A percentile compares a stretch with the other conserved stretches of the same genome.
These are phyloP conservation scores for Styela plicata DNA, from an alignment of 23 tunicate genomes.

Conservation along the genomic window DNA sequence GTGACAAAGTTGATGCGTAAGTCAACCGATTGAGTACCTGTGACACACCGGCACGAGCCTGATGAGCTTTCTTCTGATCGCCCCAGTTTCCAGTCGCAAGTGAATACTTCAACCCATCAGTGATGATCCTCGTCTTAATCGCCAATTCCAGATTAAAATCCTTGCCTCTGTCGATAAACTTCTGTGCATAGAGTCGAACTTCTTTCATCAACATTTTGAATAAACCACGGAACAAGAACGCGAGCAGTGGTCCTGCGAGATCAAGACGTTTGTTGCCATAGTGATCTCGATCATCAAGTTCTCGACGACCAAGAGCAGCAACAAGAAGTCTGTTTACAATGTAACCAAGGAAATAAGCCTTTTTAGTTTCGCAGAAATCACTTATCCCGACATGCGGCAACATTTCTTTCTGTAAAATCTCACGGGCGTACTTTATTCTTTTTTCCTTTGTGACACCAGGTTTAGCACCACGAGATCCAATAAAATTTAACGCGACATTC, in stretches of 20 bases:
- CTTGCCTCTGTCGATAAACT: slow-evolving; percentile 95
- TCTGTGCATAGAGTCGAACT: slow-evolving; percentile 97
- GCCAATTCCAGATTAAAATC: slow-evolving; percentile 89
- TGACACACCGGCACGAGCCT: slow-evolving; percentile 98
- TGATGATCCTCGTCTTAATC: slow-evolving; percentile 89
- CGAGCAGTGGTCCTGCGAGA: slow-evolving; percentile 97
- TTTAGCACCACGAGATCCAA: slow-evolving; percentile 97
- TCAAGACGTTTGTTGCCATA: slow-evolving; percentile 98
- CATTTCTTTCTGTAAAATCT: slow-evolving; percentile 97
- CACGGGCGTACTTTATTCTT: slow-evolving; percentile 93
- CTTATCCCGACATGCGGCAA: slow-evolving; percentile 99
- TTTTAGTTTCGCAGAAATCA: slow-evolving; percentile 99
- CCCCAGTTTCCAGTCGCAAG: slow-evolving; percentile 99
- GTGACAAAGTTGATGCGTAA: slow-evolving; percentile 97
- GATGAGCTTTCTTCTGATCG: slow-evolving; percentile 99
- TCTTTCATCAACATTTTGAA: slow-evolving; percentile 95
- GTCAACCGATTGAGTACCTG: slow-evolving; percentile 95
- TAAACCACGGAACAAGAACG: slow-evolving; percentile 93
- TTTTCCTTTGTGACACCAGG: slow-evolving; percentile 99
- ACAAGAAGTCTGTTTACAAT: slow-evolving; percentile 95
- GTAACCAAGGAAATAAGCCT: slow-evolving; percentile 99
- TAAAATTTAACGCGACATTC: slow-evolving; percentile 95
- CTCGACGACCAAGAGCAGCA: slow-evolving; percentile 97
- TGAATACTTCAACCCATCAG: slow-evolving; percentile 97
- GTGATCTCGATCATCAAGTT: slow-evolving; percentile 98